These are phyloP conservation scores for Rotaria macrura DNA, from an alignment of 2,888 invertebrate genomes.

Conservation along the genomic window DNA sequence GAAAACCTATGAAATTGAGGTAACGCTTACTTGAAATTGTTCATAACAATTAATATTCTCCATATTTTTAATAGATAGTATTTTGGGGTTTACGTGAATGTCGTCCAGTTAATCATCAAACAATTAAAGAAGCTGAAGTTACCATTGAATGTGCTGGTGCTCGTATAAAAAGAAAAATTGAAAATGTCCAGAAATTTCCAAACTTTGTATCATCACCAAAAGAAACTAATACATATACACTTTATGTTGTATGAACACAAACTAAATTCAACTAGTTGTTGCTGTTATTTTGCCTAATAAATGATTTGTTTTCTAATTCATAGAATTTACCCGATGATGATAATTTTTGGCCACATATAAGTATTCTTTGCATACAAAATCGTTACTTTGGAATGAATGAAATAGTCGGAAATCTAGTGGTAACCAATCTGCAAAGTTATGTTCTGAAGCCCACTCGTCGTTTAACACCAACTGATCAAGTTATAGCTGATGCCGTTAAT, in stretches of 20 bases:
- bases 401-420: not conserved
- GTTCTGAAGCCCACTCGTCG: not conserved
- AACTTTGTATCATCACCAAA: not conserved
- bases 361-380: not conserved
- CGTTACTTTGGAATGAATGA: not conserved
- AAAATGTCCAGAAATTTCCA: not conserved
- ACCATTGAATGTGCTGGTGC: not conserved
- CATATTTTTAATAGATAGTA: not conserved
- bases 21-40: not conserved
- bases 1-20: not conserved
- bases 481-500: not conserved
- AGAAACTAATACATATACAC: not conserved
- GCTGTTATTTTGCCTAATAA: too few species aligned
- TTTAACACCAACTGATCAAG: not conserved
- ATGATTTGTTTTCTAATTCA: not conserved
- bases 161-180: not conserved
- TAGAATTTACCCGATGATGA: not conserved
- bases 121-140: not conserved
- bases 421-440: not conserved
- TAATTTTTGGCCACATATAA: not conserved
- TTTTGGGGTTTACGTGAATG: not conserved
- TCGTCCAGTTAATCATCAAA: not conserved
- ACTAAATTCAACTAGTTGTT: not conserved
- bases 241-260: not conserved
- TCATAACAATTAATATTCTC: not conserved